Evolutionary conservation across 2,797 vertebrate genomes (phyloP).

Genomic region (Petrocephalus schoutedeni): DNA sequence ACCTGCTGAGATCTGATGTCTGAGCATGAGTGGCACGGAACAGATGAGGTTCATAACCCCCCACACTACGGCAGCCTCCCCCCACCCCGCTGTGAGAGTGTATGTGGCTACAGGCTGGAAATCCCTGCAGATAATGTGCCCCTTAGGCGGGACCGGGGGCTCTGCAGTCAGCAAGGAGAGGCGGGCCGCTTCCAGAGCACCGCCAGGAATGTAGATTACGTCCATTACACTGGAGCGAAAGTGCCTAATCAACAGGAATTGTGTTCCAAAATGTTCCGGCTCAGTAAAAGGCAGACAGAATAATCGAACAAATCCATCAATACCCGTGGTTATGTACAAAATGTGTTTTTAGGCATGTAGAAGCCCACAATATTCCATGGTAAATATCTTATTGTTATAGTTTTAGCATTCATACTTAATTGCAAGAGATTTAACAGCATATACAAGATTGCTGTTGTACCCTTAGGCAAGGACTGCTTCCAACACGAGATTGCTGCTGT

Average conservation of each 20-base stretch:
- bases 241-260: not conserved
- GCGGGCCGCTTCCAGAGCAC: not conserved
- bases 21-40: not conserved
- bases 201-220: not conserved
- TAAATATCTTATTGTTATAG: not conserved
- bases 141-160: not conserved
- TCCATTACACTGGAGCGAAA: not conserved
- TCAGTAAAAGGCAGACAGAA: not conserved
- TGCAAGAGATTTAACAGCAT: not conserved
- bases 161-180: not conserved
- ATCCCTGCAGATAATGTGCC: not conserved
- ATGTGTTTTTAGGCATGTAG: not conserved
- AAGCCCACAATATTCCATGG: not conserved
- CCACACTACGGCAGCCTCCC: too few relatives aligned
- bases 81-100: not conserved
- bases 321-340: not conserved
- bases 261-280: not conserved
- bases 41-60: not conserved
- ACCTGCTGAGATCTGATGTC: constrained; percentile 10
- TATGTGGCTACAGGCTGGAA: not conserved
- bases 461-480: too few relatives aligned
- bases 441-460: not conserved
- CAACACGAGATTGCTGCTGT: too few relatives aligned
- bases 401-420: not conserved
- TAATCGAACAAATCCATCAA: not conserved